Base-by-base conservation (phyloP, 2,113 vertebrate species). In the Nettapus auritus region DNA sequence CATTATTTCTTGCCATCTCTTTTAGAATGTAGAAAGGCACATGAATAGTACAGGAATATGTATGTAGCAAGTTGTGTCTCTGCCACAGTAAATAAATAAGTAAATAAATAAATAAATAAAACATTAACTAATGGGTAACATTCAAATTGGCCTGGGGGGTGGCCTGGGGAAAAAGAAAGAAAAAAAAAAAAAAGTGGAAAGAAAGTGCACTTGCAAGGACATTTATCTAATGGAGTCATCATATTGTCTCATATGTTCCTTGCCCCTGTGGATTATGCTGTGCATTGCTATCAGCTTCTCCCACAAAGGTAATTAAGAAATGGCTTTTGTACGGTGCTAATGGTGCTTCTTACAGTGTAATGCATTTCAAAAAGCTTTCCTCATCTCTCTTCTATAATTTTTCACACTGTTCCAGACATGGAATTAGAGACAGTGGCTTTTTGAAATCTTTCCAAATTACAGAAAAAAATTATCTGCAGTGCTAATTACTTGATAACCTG, bases 281-380 rank as follows among this genome's bases (percentile, higher is more conserved):
- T 86, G 71, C 59, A 79, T 59, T 68, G 25, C 70, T 89, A 74
- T 44, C 62, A 81, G 36, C 36, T 95, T 63, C 76, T 59, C 64
- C 86, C 67, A 94, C 56, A 78, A 57, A 94, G 26, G 82, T 90
- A 95, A 94, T 95, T 96, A 94, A 90, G 68, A 92, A 94, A 88
- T 77, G 53, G 73, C 26, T 90, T 95, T 96, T 94, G n/a, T 82
- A 82, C 21, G 77, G 46, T 73, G n/a, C 28, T 86, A 92, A 88
- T 84, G 69, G 69, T 75, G 77, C 8, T 94, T 94, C 75, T 86
- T 84, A 79, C 68, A 86, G 40, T 19, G 29, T 28, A 93, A 93
- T 77, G 36, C 3, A 29, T 93, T 95, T 78, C 71, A 69, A 64
- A 96, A 84, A 71, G 17, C 60, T 75, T 95, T 78, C n/a, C 36